Percentiles rank a stretch among this genome's conserved stretches.
phyloP scores from a whole-genome alignment of 2,113 vertebrate genomes.

The Limnothrissa miodon region DNA sequence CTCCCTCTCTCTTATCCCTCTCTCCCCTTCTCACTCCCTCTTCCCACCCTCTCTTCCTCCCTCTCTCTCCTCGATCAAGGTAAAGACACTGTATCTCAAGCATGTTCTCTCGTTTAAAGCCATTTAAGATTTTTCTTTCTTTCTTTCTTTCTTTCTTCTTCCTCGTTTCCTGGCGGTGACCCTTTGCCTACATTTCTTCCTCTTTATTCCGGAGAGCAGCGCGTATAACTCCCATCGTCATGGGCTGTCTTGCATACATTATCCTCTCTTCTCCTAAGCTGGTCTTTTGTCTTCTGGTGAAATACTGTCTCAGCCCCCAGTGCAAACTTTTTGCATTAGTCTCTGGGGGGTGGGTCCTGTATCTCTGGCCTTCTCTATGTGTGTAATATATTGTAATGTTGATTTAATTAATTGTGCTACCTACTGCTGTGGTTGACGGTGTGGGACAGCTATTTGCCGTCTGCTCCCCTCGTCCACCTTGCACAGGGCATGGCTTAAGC shows the following conservation, averaged over 20 bases:
- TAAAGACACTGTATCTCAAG: background rate
- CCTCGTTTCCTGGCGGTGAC: background rate
- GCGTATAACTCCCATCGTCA: background rate
- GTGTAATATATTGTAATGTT: conserved; percentile 51
- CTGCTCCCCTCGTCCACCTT: conserved; percentile 22
- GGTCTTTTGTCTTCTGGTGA: conserved; percentile 36
- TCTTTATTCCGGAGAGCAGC: background rate
- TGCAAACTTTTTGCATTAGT: conserved; percentile 52
- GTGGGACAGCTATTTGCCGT: conserved; percentile 23
- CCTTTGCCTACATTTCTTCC: conserved; percentile 4
- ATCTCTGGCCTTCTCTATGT: conserved; percentile 45
- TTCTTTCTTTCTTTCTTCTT: too few species aligned
- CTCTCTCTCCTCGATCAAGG: background rate
- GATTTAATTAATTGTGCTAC: conserved; percentile 53
- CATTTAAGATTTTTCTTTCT: background rate
- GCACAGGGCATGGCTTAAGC: background rate
- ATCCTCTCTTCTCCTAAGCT: conserved; percentile 20
- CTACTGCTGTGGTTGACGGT: conserved; percentile 37
- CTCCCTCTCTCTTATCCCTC: background rate
- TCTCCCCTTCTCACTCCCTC: too few species aligned
- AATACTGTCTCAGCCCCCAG: conserved; percentile 45
- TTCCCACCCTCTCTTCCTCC: conserved; percentile 21
- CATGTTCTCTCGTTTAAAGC: background rate
- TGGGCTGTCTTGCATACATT: conserved; percentile 28
- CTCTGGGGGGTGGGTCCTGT: conserved; percentile 48